Evolutionary conservation across 2,113 vertebrate species (phyloP), one percentile per base, ranked within the genome.

Genomic region (Oryzias celebensis): DNA sequence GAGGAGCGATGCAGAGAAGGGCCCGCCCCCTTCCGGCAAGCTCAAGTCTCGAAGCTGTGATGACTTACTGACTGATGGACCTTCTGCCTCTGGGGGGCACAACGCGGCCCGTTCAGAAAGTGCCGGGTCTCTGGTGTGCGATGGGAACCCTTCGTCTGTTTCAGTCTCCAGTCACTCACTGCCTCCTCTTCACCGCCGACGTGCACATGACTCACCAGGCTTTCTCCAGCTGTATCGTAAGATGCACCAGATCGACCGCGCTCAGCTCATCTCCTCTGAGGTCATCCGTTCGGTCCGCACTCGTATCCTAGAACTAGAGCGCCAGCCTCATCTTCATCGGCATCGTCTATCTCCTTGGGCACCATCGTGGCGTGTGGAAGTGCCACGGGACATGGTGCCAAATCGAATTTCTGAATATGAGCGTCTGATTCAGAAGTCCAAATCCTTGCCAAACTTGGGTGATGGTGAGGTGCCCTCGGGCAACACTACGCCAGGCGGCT

Each of bases 201-300:
- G 92, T 0, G 94, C 95, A 0, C 96, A 95, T 0, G 90, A 94
- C 14, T 90, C 93, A 3, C 95, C 95, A 0, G 95, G 94, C 4
- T 98, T 98, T 85, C 90, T 97, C 2, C 94, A 96, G 84, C 89
- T 98, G 73, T 98, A 98, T 84, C 95, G 93, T 59, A 96, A 96
- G 64, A 98, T 98, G 96, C 96, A 98, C 55, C 95, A 93, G 65
- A 98, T 98, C 17, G 95, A 98, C 78, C 92, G 96, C 45, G 91
- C 94, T 58, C 95, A 96, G 22, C 84, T 98, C 78, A 90, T 97
- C 86, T 94, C 85, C 1, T 94, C 95, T 0, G 96, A 98, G 52
- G 93, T 96, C 28, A 96, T 98, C 45, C 96, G 96, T 75, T 96
- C 96, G 0, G 96, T 98, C 1, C 94, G 93, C 28, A 93, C 96